Evolutionary conservation across 2,113 vertebrate species (phyloP), one percentile per base, ranked within the genome.

Genomic region (Aphelocoma coerulescens): DNA sequence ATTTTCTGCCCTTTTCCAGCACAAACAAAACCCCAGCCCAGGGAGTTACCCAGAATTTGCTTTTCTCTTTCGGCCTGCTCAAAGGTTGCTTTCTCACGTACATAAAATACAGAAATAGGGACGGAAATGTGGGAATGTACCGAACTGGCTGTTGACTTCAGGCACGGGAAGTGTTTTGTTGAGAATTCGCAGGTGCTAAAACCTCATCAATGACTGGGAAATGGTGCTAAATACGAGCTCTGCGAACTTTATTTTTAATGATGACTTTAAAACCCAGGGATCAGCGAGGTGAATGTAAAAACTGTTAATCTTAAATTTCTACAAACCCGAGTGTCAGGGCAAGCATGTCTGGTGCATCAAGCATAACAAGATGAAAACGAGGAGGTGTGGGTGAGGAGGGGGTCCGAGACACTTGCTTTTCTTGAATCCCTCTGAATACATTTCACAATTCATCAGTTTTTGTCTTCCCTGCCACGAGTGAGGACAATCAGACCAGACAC

Each of bases 361-460:
- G 97, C 97, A 98, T 98, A 98, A 98, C 98, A 98, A 98, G 98
- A 98, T 97, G 97, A 98, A 98, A 98, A 98, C 86, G 90, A 97
- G 97, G 96, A 96, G 96, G 96, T 97, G 97, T 97, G 96, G 90
- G 97, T 74, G 93, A 93, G 98, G 98, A 97, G 97, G 98, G 98
- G 98, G 98, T 98, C 98, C 91, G 96, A 99, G 98, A 98, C 98
- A 99, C 98, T 98, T 98, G 98, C 98, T 99, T 99, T 98, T 98
- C 99, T 99, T 98, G 98, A 99, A 99, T 99, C 99, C 98, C 98
- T 99, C 99, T 99, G 99, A 99, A 99, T 99, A 99, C 98, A 99
- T 99, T 99, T 99, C 99, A 99, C 99, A 99, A 99, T 99, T 99
- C 99, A 99, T 99, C 99, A 99, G 99, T 99, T 99, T 98, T 99